Conservation (phyloP, 2,888 invertebrate species). For the Cantharis nigra region DNA sequence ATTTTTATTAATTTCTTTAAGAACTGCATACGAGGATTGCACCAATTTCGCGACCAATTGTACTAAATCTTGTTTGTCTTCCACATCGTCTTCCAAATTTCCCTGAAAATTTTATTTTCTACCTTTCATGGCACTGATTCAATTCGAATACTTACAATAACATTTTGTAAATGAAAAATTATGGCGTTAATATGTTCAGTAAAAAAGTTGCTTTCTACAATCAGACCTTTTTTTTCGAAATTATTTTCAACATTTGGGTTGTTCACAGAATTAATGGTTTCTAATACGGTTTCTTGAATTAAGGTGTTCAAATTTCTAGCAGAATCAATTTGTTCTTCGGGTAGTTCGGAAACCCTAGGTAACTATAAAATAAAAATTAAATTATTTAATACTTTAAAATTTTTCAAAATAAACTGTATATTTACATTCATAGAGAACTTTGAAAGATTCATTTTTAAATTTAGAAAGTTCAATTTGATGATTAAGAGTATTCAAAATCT, state of each 20-base stretch:
- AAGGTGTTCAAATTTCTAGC: background rate
- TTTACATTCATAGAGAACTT: background rate
- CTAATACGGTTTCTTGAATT: background rate
- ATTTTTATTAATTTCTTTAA: background rate
- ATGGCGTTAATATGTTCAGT: background rate
- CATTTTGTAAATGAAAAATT: background rate
- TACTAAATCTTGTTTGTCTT: background rate
- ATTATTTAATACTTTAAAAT: background rate
- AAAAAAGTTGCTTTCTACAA: background rate
- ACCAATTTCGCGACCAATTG: background rate
- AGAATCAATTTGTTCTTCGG: background rate
- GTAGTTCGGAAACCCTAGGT: background rate
- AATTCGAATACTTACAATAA: background rate
- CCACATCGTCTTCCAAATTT: background rate
- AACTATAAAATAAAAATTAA: background rate
- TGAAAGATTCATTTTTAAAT: background rate
- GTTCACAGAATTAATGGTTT: background rate
- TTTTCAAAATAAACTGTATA: background rate
- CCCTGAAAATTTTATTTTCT: background rate
- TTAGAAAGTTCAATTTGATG: background rate
- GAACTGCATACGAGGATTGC: background rate
- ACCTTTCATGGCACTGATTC: background rate
- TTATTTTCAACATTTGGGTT: background rate
- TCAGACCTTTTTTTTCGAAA: background rate
- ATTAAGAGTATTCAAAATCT: background rate